A percentile compares a stretch with the other conserved stretches of the same genome.
Evolutionary conservation across 1,140 invertebrate genomes (phyloP).

Genomic region (Drosophila saltans): DNA sequence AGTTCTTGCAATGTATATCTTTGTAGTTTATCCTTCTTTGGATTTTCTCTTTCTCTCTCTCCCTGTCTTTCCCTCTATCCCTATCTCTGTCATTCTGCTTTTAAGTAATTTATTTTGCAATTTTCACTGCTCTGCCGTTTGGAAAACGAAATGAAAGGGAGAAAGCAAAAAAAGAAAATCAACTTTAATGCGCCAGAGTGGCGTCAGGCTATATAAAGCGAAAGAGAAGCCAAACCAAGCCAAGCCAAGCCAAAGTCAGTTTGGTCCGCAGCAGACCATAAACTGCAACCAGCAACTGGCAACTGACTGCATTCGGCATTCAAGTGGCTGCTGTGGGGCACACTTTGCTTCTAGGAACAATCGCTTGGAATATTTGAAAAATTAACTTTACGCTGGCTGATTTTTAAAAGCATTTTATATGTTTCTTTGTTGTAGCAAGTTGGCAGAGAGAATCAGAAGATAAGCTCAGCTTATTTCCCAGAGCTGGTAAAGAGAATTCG

Average conservation of each 20-base stretch:
- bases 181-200: slow-evolving; percentile 52
- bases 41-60: neutral
- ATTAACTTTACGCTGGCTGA: slow-evolving; percentile 75
- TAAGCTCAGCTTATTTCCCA: slow-evolving; percentile 41
- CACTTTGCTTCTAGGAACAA: slow-evolving; percentile 60
- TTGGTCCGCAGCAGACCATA: slow-evolving; percentile 64
- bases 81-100: slow-evolving; percentile 3
- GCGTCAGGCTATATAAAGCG: slow-evolving; percentile 34
- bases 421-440: slow-evolving; percentile 26
- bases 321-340: slow-evolving; percentile 43
- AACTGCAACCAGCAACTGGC: slow-evolving; percentile 52
- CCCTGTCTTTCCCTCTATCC: no score
- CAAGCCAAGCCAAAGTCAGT: neutral
- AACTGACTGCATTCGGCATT: slow-evolving; percentile 59
- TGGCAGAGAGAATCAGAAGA: slow-evolving; percentile 11
- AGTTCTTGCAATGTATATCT: slow-evolving; percentile 4
- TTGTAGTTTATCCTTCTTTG: slow-evolving; percentile 2
- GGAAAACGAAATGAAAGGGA: no score
- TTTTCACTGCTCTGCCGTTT: slow-evolving; percentile 48
- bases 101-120: slow-evolving; percentile 50
- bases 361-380: slow-evolving; percentile 67
- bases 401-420: slow-evolving; percentile 65
- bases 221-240: neutral
- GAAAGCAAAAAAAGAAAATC: slow-evolving; percentile 36
- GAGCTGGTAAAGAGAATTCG: slow-evolving; percentile 34